phyloP scores from a whole-genome alignment of 2,888 invertebrate species.

The Tuberolachnus salignus region DNA sequence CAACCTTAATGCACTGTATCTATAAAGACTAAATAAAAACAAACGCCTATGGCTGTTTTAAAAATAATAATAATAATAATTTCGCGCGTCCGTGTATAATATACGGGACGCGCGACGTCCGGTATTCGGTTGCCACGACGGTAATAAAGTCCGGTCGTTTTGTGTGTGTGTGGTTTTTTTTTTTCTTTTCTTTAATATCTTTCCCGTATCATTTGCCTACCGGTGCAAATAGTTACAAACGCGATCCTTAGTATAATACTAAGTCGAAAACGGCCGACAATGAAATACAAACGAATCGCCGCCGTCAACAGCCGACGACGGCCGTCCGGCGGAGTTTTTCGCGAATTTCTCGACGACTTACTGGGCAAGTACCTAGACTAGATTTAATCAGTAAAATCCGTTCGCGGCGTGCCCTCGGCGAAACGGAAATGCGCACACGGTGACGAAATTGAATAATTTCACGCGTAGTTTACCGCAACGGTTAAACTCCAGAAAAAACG shows the following conservation, averaged over 20 bases:
- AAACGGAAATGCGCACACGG: too few species aligned
- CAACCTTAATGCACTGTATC: too few species aligned
- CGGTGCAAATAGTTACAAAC: not conserved
- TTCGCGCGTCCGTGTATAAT: too few species aligned
- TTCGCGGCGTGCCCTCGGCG: not conserved
- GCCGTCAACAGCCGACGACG: not conserved
- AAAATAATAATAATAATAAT: too few species aligned
- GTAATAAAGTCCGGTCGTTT: not conserved
- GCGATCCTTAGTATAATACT: too few species aligned
- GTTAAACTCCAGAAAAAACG: too few species aligned
- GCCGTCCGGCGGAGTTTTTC: not conserved
- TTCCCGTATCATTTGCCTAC: not conserved
- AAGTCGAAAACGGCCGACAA: not conserved
- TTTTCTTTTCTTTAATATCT: not conserved
- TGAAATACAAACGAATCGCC: slow-evolving; percentile 12
- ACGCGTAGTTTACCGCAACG: too few species aligned
- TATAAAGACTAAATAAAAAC: too few species aligned
- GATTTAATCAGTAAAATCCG: not conserved
- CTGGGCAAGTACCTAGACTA: slow-evolving; percentile 2
- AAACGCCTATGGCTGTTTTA: too few species aligned
- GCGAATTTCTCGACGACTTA: slow-evolving; percentile 19
- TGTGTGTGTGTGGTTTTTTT: not conserved
- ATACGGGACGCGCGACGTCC: too few species aligned
- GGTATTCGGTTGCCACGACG: too few species aligned
- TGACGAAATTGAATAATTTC: too few species aligned